Base-by-base conservation (phyloP, 2,113 vertebrate genomes). In the Polyodon spathula region DNA sequence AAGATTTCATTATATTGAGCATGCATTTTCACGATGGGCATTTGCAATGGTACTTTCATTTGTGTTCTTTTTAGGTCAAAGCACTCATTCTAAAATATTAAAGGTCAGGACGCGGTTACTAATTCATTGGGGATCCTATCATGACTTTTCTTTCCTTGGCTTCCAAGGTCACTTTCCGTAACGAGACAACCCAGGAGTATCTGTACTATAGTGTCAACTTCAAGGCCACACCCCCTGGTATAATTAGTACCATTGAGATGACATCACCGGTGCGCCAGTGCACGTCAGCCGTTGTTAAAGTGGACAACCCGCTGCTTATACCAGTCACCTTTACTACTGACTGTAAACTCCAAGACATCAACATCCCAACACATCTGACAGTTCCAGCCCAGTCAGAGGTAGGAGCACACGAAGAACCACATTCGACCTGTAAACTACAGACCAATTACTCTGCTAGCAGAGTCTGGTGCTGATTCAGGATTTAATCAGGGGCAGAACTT, bases 241-340 rank as follows among this genome's bases (percentile, higher is more conserved):
- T 85, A 38, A 64, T 88, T 15, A 78, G 80, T 54, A 84, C 79
- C 44, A 72, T 89, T 0, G 74, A 92, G 69, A 64, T 94, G 81
- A 71, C 48, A 4, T 69, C 81, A 0, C 38, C 79, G 0, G 85
- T 90, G 15, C 83, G 88, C 4, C 88, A 83, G 72, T 81, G 62
- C 2, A 58, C 63, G 0, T 81, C 78, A 0, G 81, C 82, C 54
- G 72, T 65, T 0, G 37, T 93, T 58, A 77, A 75, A 41, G 63
- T 93, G 75, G 87, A 92, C 68, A 97, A 94, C 73, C 92, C 92
- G 0, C 73, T 95, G 66, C 67, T 67, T n/a, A 55, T 61, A 9
- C 56, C 77, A 0, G 77, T 82, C 66, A 75, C 63, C 3, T 88
- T 97, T 62, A 70, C 62, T 39, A 62, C 68, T 0, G 90, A 93